Evolutionary conservation across 2,888 invertebrate genomes (phyloP), one percentile per base, ranked within the genome.

Genomic region (Stenichneumon culpator): DNA sequence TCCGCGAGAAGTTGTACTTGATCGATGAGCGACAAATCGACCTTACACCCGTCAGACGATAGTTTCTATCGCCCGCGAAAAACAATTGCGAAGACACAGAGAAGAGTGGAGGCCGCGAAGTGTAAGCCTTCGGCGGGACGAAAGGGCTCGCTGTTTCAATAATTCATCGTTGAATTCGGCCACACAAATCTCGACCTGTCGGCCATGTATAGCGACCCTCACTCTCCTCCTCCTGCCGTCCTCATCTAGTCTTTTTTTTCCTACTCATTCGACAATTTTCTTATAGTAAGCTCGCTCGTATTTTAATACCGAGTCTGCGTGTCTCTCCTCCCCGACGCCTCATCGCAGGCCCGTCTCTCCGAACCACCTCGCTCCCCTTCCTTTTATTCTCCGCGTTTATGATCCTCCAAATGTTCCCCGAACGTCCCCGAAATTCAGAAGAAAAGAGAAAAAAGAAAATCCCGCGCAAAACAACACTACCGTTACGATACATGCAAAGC

Each of bases 171-270:
- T 28, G 81, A 86, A 87, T 84, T 87, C 80, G 79, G 75, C 77
- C 81, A 77, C 83, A 82, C 83, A 87, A 87, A 87, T 87, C 87
- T 87, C 86, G 52, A 82, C 79, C 85, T 81, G 78, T 83, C 82
- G 68, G 22, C 9, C 75, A 75, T 54, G 19, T 44, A 63, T 7
- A 32, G 9, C 50, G 2, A 65, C 22, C 25, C 25, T 50, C 54
- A 36, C 44, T 52, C 44, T 52, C 44, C 44, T 3, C 32, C 60
- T 68, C 72, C 57, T 80, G 80, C 54, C 47, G 44, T 68, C 60
- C 65, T 25, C 22, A 47, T 50, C 50, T 19, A 60, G 14, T 4
- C n/a, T 14, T 47, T 47, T 14, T 44, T 47, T 47, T 16, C 16
- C 28, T 82, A 32, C 50, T 50, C 63, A 32, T 44, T 19, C 25